Conservation (phyloP, 2,888 invertebrate genomes). For the Sepioteuthis lessoniana region DNA sequence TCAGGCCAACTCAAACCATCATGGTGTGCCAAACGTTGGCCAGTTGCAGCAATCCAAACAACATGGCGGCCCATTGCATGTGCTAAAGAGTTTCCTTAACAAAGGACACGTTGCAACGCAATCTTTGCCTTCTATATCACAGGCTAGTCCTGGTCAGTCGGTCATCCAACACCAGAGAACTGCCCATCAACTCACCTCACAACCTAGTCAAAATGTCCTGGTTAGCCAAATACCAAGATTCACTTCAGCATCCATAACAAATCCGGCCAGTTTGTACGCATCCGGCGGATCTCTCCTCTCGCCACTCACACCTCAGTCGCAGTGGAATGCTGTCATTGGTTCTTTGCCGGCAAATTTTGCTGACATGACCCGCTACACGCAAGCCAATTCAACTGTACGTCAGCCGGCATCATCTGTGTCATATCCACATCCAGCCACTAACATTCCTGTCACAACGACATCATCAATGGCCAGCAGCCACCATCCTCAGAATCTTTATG, state of each 20-base stretch:
- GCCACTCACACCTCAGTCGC: slow-evolving; percentile 16
- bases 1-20: slow-evolving; percentile 44
- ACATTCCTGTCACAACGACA: slow-evolving; percentile 48
- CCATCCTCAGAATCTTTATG: slow-evolving; percentile 37
- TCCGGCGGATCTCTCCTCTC: not conserved
- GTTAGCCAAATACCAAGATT: slow-evolving; percentile 40
- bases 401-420: slow-evolving; percentile 35
- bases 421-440: slow-evolving; percentile 44
- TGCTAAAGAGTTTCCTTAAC: slow-evolving; percentile 43
- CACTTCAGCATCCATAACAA: slow-evolving; percentile 16
- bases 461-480: slow-evolving; percentile 34
- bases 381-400: slow-evolving; percentile 43
- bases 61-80: slow-evolving; percentile 37
- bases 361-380: slow-evolving; percentile 45
- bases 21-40: slow-evolving; percentile 41
- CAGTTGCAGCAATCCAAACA: slow-evolving; percentile 39
- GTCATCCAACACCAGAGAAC: slow-evolving; percentile 13
- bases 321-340: slow-evolving; percentile 42
- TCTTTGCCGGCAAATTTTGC: slow-evolving; percentile 36
- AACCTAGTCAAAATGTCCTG: slow-evolving; percentile 47
- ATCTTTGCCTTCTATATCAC: slow-evolving; percentile 42
- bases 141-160: slow-evolving; percentile 23
- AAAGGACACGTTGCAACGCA: slow-evolving; percentile 46
- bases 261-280: slow-evolving; percentile 45
- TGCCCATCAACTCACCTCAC: slow-evolving; percentile 37